Evolutionary conservation across 2,797 vertebrate genomes (phyloP).

Genomic region (Sebastes oblongus): DNA sequence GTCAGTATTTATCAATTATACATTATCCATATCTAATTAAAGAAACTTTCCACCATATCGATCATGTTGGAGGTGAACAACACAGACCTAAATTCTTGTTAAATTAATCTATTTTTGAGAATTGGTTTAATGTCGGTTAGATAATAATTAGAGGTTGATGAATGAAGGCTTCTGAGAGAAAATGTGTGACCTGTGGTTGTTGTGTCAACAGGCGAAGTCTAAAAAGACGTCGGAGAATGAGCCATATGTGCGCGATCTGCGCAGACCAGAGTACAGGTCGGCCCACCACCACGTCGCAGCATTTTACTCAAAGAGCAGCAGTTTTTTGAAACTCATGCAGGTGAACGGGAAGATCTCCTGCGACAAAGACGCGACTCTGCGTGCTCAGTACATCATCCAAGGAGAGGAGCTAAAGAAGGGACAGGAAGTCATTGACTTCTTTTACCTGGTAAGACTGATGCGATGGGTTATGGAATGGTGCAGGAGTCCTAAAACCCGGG

Average conservation of each 20-base stretch:
- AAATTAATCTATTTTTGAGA: neutral
- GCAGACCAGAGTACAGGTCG: conserved; percentile 35
- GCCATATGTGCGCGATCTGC: accelerated
- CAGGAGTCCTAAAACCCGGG: too few species aligned
- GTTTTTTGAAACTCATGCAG: conserved; percentile 83
- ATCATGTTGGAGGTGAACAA: neutral
- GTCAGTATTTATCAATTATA: neutral
- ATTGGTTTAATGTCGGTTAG: neutral
- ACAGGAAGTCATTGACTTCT: conserved; percentile 75
- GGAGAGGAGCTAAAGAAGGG: conserved; percentile 68
- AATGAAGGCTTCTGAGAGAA: neutral
- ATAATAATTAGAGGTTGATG: neutral
- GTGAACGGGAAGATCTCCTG: conserved; percentile 73
- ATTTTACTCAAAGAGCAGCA: conserved; percentile 86
- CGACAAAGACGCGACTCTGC: conserved; percentile 52
- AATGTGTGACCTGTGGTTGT: neutral
- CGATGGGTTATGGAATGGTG: too few species aligned
- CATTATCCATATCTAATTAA: neutral
- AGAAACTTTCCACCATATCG: neutral
- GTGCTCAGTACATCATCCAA: conserved; percentile 80
- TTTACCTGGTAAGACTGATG: conserved; percentile 79
- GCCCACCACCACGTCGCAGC: conserved; percentile 24
- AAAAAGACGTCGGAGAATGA: neutral
- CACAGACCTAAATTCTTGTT: neutral
- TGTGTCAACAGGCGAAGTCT: conserved; percentile 66